phyloP scores from a whole-genome alignment of 2,888 invertebrate species.

The Chloroclystis v-ata region DNA sequence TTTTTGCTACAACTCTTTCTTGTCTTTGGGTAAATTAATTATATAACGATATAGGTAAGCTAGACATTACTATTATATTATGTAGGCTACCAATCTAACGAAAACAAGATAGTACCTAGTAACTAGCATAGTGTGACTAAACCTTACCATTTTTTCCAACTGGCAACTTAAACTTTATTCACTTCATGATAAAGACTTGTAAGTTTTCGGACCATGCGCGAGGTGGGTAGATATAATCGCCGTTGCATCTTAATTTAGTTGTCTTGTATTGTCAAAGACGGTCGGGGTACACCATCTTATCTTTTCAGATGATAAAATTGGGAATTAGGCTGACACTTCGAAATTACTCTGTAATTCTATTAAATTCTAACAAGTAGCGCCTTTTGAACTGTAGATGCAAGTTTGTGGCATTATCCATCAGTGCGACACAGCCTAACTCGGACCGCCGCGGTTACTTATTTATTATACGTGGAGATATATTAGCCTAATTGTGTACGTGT shows the following conservation, averaged over 20 bases:
- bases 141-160: conserved; percentile 28
- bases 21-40: no score
- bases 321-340: not conserved
- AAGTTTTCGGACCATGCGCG: conserved; percentile 43
- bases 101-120: not conserved
- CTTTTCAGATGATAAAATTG: conserved; percentile 1
- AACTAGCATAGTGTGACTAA: not conserved
- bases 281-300: conserved; percentile 33
- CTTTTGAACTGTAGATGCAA: not conserved
- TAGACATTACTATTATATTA: no score
- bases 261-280: conserved; percentile 69
- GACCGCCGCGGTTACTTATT: conserved; percentile 46
- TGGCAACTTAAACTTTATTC: conserved; percentile 30
- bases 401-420: not conserved
- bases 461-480: conserved; percentile 52
- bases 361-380: not conserved
- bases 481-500: conserved; percentile 42
- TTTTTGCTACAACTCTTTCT: no score
- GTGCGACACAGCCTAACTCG: conserved; percentile 43
- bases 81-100: no score
- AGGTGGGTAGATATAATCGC: conserved; percentile 64
- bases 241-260: conserved; percentile 77
- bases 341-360: not conserved
- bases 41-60: no score
- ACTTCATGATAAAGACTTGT: conserved; percentile 43